Percentiles rank a stretch among this genome's conserved stretches.
Evolutionary conservation across 2,797 vertebrate species (phyloP).

Genomic region (Chelidonichthys spinosus): DNA sequence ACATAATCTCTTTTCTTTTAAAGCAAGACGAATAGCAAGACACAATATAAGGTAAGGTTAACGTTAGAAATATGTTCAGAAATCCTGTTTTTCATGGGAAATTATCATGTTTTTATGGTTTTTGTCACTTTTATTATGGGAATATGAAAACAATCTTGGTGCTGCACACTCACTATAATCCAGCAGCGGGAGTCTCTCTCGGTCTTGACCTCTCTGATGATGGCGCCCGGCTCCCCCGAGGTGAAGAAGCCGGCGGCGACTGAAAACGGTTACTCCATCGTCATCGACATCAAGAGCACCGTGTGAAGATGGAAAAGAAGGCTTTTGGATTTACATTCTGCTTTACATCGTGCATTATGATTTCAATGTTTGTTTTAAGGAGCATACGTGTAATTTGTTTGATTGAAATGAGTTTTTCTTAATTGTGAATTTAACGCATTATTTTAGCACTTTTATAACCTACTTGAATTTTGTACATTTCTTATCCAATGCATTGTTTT

Average conservation of each 20-base stretch:
- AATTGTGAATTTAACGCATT: slow-evolving; percentile 27
- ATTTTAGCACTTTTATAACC: slow-evolving; percentile 50
- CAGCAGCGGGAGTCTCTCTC: slow-evolving; percentile 73
- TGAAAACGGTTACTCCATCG: slow-evolving; percentile 74
- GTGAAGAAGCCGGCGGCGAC: slow-evolving; percentile 52
- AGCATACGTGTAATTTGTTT: neutral
- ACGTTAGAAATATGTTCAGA: neutral
- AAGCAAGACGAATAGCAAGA: slow-evolving; percentile 60
- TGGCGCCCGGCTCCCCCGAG: slow-evolving; percentile 73
- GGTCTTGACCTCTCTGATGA: slow-evolving; percentile 72
- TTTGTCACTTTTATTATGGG: neutral
- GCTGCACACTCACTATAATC: neutral
- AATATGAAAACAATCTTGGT: neutral
- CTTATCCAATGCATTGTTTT: slow-evolving; percentile 8
- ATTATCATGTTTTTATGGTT: neutral
- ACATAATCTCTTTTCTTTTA: slow-evolving; percentile 25
- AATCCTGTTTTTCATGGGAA: neutral
- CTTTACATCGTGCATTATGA: slow-evolving; percentile 21
- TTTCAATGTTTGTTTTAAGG: slow-evolving; percentile 9
- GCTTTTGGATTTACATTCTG: slow-evolving; percentile 2
- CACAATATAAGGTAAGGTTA: slow-evolving; percentile 61
- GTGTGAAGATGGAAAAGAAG: slow-evolving; percentile 63
- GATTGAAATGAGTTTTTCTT: neutral
- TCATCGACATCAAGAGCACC: slow-evolving; percentile 80
- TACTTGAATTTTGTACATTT: slow-evolving; percentile 60